These are phyloP conservation scores for Bombus waltoni DNA, from an alignment of 1,140 invertebrate species.

Conservation along the genomic window DNA sequence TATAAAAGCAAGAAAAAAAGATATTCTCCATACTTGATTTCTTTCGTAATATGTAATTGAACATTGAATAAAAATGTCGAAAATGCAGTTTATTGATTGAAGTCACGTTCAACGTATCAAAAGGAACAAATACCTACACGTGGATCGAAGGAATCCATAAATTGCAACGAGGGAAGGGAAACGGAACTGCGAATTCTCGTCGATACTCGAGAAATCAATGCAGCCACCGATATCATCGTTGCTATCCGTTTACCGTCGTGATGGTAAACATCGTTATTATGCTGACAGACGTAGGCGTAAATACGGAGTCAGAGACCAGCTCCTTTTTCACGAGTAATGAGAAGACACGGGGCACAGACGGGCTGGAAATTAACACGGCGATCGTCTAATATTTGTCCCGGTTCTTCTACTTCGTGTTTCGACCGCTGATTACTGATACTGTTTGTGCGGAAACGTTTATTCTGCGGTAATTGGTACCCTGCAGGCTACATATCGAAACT, in stretches of 20 bases:
- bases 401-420: slow-evolving; percentile 49
- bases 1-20: not conserved
- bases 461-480: slow-evolving; percentile 44
- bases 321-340: slow-evolving; percentile 27
- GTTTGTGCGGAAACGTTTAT: slow-evolving; percentile 50
- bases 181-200: not conserved
- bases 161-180: not conserved
- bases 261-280: slow-evolving; percentile 44
- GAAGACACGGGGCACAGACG: slow-evolving; percentile 24
- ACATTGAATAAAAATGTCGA: not conserved
- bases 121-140: not conserved
- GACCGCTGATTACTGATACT: slow-evolving; percentile 44
- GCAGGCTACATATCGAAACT: slow-evolving; percentile 16
- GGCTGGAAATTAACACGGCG: slow-evolving; percentile 49
- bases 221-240: not conserved
- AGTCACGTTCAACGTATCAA: not conserved
- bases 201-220: not conserved
- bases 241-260: slow-evolving; percentile 6
- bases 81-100: not conserved
- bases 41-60: no score
- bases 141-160: not conserved
- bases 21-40: not conserved
- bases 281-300: slow-evolving; percentile 27
- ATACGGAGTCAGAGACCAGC: slow-evolving; percentile 3
- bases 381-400: slow-evolving; percentile 47